phyloP scores from a whole-genome alignment of 2,888 invertebrate genomes.

The Netelia inedita region DNA sequence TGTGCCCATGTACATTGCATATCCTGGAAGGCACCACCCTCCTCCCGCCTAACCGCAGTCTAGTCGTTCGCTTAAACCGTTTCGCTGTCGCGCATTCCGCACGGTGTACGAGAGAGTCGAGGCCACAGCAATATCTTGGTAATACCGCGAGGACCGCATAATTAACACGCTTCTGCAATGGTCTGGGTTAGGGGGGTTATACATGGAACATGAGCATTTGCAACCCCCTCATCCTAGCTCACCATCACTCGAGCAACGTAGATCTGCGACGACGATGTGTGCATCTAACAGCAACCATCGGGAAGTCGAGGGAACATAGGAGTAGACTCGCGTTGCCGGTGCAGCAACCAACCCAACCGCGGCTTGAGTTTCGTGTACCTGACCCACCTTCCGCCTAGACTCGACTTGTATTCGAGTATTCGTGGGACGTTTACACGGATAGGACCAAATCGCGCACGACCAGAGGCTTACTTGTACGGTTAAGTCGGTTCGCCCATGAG shows the following conservation, averaged over 20 bases:
- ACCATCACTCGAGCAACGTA: slow-evolving; percentile 10
- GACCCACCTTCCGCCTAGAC: slow-evolving; percentile 39
- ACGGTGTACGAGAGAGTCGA: slow-evolving; percentile 37
- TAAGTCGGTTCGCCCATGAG: slow-evolving; percentile 30
- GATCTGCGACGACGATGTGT: slow-evolving; percentile 50
- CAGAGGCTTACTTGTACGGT: slow-evolving; percentile 31
- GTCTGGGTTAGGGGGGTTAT: slow-evolving; percentile 34
- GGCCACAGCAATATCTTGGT: slow-evolving; percentile 63
- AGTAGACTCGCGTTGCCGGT: slow-evolving; percentile 38
- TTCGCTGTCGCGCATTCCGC: slow-evolving; percentile 58
- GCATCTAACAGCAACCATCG: slow-evolving; percentile 51
- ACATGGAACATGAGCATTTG: slow-evolving; percentile 62
- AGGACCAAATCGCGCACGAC: slow-evolving; percentile 40
- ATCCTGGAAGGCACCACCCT: no score
- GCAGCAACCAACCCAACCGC: slow-evolving; percentile 8
- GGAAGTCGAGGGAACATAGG: slow-evolving; percentile 46
- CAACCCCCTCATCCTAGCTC: slow-evolving; percentile 23
- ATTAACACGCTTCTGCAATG: slow-evolving; percentile 64
- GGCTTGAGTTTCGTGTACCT: slow-evolving; percentile 11
- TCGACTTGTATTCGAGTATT: slow-evolving; percentile 36
- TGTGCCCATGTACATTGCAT: slow-evolving; percentile 28
- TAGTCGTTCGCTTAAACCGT: slow-evolving; percentile 56
- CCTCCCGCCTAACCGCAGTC: slow-evolving; percentile 13
- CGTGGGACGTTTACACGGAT: slow-evolving; percentile 22
- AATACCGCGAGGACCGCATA: slow-evolving; percentile 65